These are phyloP conservation scores for Origma solitaria DNA, from an alignment of 2,113 vertebrate genomes.

Conservation along the genomic window DNA sequence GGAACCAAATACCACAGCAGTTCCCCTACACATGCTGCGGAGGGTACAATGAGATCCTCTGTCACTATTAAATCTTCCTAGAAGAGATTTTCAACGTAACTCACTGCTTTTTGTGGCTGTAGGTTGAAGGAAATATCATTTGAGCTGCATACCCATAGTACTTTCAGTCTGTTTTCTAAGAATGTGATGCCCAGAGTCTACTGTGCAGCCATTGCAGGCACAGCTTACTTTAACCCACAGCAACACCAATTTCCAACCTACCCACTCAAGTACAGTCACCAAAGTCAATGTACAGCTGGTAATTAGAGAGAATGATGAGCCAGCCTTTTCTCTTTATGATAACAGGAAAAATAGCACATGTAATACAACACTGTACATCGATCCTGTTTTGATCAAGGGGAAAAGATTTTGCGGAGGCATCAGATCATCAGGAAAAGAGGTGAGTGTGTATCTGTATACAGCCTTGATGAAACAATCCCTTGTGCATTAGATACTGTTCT, in stretches of 20 bases:
- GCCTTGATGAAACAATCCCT: not conserved
- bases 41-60: not conserved
- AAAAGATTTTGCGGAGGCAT: slow-evolving; percentile 11
- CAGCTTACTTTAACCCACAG: not conserved
- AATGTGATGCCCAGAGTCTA: fast-evolving
- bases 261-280: not conserved
- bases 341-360: slow-evolving; percentile 3
- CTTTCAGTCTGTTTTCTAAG: not conserved
- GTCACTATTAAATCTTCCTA: not conserved
- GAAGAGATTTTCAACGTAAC: not conserved
- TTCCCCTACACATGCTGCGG: not conserved
- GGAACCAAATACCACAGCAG: not conserved
- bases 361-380: not conserved
- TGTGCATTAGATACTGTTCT: not conserved
- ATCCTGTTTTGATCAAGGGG: slow-evolving; percentile 33
- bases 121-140: not conserved
- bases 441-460: not conserved
- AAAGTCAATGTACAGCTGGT: not conserved
- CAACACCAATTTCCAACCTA: not conserved
- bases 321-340: not conserved
- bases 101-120: not conserved
- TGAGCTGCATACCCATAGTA: fast-evolving
- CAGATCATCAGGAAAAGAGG: not conserved
- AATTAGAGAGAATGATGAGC: not conserved
- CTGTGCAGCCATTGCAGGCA: fast-evolving